Conservation (phyloP, 2,797 vertebrate species). For the Enteromius paludinosus region DNA sequence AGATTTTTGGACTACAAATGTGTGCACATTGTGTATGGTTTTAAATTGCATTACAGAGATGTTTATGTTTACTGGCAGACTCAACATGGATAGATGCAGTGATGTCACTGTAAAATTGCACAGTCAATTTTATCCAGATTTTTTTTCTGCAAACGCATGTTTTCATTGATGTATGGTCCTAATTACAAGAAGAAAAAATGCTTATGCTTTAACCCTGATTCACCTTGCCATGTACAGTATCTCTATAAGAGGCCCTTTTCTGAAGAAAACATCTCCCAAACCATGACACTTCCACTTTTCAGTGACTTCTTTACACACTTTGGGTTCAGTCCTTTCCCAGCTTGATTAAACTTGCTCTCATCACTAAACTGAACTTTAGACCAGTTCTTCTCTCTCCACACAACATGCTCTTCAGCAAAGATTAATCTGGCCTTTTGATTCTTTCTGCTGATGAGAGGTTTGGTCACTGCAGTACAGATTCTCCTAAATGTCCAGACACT, state of each 20-base stretch:
- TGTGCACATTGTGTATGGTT: neutral
- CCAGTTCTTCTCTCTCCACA: neutral
- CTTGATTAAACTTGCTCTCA: neutral
- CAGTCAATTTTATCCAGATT: too few relatives aligned
- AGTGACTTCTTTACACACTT: too few relatives aligned
- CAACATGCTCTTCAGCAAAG: neutral
- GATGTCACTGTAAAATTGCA: neutral
- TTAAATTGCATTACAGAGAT: neutral
- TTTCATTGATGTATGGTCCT: too few relatives aligned
- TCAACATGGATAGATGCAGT: neutral
- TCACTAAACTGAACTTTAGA: neutral
- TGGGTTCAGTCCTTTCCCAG: too few relatives aligned
- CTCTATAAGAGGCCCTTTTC: too few relatives aligned
- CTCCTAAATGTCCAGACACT: too few relatives aligned
- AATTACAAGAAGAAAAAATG: too few relatives aligned
- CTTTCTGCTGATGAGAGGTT: neutral
- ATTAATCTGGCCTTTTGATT: neutral
- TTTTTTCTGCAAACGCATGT: too few relatives aligned
- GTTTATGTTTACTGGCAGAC: neutral
- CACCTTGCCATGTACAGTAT: too few relatives aligned
- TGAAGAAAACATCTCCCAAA: too few relatives aligned
- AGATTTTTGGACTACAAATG: neutral
- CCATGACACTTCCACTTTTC: too few relatives aligned
- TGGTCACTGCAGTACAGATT: neutral
- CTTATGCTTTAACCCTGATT: too few relatives aligned